Conservation (phyloP, 2,797 vertebrate species). For the Toxotes lorentzi region DNA sequence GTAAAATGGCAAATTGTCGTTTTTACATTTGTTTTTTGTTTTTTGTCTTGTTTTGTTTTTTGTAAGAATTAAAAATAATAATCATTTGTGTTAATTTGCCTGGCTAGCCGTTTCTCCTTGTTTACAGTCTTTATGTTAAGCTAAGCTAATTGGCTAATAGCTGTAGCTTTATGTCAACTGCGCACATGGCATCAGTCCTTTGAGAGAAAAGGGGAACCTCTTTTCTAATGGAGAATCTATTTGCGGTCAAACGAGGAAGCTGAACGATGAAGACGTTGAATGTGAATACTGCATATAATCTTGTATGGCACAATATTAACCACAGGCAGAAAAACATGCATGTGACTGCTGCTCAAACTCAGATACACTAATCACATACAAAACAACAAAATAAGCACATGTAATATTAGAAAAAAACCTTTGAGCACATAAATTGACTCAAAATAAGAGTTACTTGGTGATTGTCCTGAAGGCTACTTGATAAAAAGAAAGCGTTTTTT, state of each 20-base stretch:
- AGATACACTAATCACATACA: background rate
- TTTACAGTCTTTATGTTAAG: background rate
- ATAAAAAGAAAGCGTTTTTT: background rate
- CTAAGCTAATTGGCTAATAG: background rate
- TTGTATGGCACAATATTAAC: background rate
- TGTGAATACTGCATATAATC: no score
- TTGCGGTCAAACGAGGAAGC: constrained; percentile 26
- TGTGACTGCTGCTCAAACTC: background rate
- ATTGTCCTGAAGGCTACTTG: background rate
- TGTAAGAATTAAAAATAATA: no score
- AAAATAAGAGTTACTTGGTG: background rate
- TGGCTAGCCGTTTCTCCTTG: background rate
- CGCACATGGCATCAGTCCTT: background rate
- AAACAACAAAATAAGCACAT: background rate
- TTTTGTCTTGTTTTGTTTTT: no score
- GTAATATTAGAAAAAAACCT: background rate
- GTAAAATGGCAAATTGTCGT: background rate
- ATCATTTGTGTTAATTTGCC: background rate
- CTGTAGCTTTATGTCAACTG: background rate
- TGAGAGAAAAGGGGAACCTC: constrained; percentile 36
- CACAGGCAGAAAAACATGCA: background rate
- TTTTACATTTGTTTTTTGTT: background rate
- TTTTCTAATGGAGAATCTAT: constrained; percentile 20
- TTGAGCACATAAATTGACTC: background rate
- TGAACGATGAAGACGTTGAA: background rate